A percentile compares a stretch with the other conserved stretches of the same genome.
Conservation (phyloP, 2,888 invertebrate genomes). For the Lobophora halterata region DNA sequence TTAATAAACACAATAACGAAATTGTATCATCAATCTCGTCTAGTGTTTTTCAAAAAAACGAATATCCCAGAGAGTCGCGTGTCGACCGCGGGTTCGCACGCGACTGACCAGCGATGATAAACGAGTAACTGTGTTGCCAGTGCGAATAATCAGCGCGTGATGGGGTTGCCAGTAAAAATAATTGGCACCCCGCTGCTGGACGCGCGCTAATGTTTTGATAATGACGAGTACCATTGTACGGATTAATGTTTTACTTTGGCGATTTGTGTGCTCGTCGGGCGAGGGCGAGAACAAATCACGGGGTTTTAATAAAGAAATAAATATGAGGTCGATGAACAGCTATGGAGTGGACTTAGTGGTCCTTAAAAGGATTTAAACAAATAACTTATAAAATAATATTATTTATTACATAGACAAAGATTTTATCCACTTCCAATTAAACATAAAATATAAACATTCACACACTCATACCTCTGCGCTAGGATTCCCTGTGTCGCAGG, state of each 20-base stretch:
- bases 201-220: conserved; percentile 75
- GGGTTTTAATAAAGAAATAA: conserved; percentile 46
- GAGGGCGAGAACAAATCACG: conserved; percentile 43
- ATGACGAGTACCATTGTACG: conserved; percentile 69
- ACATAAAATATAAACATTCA: too few species aligned
- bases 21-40: conserved; percentile 33
- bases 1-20: conserved; percentile 33
- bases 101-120: conserved; percentile 55
- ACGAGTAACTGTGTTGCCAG: conserved; percentile 67
- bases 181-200: conserved; percentile 75
- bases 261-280: conserved; percentile 52
- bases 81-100: conserved; percentile 46
- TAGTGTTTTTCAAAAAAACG: conserved; percentile 44
- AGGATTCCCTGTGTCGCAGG: too few species aligned
- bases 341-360: conserved; percentile 5
- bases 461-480: too few species aligned
- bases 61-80: conserved; percentile 38
- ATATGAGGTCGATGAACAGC: conserved; percentile 25
- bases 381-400: too few species aligned
- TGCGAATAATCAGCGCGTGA: conserved; percentile 58
- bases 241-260: conserved; percentile 65
- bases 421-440: too few species aligned
- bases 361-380: conserved; percentile 6
- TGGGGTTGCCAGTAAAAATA: conserved; percentile 73
- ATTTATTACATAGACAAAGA: too few species aligned